phyloP scores from a whole-genome alignment of 92 coral and sea anemone species.

The Micromussa lordhowensis region DNA sequence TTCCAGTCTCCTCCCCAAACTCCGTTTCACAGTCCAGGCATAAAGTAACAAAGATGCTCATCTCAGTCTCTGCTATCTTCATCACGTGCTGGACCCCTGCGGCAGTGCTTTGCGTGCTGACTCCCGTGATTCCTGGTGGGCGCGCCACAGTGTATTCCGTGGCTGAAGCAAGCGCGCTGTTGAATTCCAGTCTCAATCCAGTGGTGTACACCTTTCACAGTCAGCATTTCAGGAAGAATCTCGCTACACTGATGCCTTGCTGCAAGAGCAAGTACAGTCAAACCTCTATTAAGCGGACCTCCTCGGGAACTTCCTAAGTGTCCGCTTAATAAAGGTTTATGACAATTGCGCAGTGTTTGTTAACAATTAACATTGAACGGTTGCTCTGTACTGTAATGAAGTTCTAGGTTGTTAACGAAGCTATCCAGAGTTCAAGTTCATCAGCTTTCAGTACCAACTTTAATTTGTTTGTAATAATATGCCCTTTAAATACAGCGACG shows the following conservation, averaged over 20 bases:
- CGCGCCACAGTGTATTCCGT: not conserved
- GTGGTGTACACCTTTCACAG: conserved; percentile 5
- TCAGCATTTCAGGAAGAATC: not conserved
- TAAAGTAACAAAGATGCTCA: conserved; percentile 15
- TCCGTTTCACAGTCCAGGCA: not conserved
- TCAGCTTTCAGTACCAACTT: no score
- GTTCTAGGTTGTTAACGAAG: no score
- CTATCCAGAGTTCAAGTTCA: no score
- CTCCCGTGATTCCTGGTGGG: conserved; percentile 6
- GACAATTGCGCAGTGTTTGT: no score
- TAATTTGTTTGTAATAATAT: no score
- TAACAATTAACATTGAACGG: no score
- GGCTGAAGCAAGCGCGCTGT: conserved; percentile 9
- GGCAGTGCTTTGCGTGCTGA: conserved; percentile 4
- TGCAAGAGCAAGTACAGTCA: not conserved
- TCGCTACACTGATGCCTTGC: conserved; percentile 5
- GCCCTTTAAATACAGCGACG: no score
- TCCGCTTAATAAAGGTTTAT: no score
- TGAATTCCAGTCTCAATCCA: conserved; percentile 30
- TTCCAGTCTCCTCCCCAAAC: not conserved
- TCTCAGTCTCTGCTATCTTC: conserved; percentile 6
- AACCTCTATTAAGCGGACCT: no score
- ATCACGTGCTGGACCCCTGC: conserved; percentile 19
- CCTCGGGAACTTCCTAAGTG: no score
- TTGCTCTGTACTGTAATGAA: no score